Percentiles rank a stretch among this genome's conserved stretches.
Conservation (phyloP, 2,888 invertebrate species). For the Tyria jacobaeae region DNA sequence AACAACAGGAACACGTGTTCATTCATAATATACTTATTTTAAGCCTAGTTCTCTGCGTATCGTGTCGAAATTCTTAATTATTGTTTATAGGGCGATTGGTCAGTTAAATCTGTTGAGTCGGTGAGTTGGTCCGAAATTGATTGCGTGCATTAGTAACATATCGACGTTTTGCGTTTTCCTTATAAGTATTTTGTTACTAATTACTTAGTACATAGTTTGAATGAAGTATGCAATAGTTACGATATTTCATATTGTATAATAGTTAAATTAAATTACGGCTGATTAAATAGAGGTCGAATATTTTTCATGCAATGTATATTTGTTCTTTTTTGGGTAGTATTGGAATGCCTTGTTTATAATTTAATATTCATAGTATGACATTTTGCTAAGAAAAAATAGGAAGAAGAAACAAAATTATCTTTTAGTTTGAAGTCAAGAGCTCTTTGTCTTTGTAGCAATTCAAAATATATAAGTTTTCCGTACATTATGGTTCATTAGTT, state of each 20-base stretch:
- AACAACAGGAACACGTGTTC: not conserved
- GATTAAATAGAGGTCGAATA: slow-evolving; percentile 3
- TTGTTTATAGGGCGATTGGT: slow-evolving; percentile 18
- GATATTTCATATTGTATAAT: slow-evolving; percentile 31
- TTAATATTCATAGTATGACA: too few relatives aligned
- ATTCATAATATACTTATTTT: too few relatives aligned
- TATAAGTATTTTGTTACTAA: slow-evolving; percentile 58
- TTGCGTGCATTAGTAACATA: slow-evolving; percentile 41
- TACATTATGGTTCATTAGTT: slow-evolving; percentile 21
- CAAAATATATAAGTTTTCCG: slow-evolving; percentile 9
- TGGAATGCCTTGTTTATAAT: too few relatives aligned
- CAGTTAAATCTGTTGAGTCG: slow-evolving; percentile 20
- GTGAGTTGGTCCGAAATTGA: slow-evolving; percentile 22
- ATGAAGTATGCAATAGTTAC: slow-evolving; percentile 34
- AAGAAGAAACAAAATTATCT: not conserved
- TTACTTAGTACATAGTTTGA: slow-evolving; percentile 48
- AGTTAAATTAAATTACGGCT: slow-evolving; percentile 14
- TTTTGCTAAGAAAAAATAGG: too few relatives aligned
- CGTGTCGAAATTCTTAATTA: not conserved
- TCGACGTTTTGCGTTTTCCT: slow-evolving; percentile 40
- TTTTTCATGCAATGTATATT: not conserved
- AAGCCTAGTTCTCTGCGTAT: not conserved
- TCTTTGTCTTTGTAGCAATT: slow-evolving; percentile 18
- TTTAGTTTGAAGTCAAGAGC: slow-evolving; percentile 10
- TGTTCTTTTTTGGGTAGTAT: too few relatives aligned